Evolutionary conservation across 2,888 invertebrate genomes (phyloP), one percentile per base, ranked within the genome.

Genomic region (Gasteruption jaculator): DNA sequence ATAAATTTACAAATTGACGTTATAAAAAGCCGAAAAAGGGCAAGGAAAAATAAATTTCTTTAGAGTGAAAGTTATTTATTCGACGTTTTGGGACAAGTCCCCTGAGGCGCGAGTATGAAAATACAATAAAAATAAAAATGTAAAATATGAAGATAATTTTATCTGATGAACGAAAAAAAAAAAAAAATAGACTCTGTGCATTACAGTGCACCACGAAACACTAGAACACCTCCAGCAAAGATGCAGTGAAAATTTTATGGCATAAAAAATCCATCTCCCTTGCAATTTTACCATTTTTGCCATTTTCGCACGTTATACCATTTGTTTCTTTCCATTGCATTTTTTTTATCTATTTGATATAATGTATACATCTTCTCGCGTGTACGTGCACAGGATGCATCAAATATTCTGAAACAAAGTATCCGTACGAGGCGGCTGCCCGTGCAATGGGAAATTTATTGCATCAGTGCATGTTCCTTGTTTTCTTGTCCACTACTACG

Each of bases 371-470:
- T 40, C 27, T 31, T 29, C 24, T 31, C 29, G 7, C 35, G 22
- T 36, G 49, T 38, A 49, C 46, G 46, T 49, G 48, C 46, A 24
- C 26, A 12, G 39, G 39, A 37, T 45, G 41, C 38, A 36, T 39
- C 39, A 45, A 50, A 56, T 51, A 54, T 50, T 54, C 45, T 46
- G 41, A 41, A 55, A 53, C 53, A 38, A 43, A 56, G 50, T 44
- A 51, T 46, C 42, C 38, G 39, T 36, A 38, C 36, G 36, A 33
- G 6, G 24, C 22, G 39, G 49, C 44, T 45, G 45, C 42, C 36
- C 40, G 43, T 41, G 46, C 52, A 58, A 53, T 50, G 49, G 47
- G 33, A 50, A 59, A 62, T 61, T 60, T 61, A 60, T 60, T 54
- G 49, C 41, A 32, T 33, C 36, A 45, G 50, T 45, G 46, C 39